These are phyloP conservation scores for Geodia barretti DNA, from an alignment of 37 sponge, comb jelly and placozoan species.

Conservation along the genomic window DNA sequence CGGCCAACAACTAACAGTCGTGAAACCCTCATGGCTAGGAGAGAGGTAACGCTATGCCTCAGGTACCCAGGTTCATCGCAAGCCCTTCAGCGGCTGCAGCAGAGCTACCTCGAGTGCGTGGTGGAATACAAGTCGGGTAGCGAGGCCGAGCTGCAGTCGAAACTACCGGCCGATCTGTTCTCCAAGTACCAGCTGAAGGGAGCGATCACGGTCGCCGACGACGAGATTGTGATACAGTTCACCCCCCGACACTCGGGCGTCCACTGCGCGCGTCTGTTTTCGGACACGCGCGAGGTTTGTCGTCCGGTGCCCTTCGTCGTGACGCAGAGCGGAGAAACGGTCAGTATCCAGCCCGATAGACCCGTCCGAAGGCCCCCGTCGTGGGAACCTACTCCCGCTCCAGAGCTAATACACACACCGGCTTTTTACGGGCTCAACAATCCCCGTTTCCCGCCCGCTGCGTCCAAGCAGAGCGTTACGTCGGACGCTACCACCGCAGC, in stretches of 20 bases:
- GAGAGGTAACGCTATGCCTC: constrained; percentile 44
- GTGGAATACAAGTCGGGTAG: constrained; percentile 57
- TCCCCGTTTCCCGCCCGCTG: no score
- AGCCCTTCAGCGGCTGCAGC: constrained; percentile 41
- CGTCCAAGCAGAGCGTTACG: background rate
- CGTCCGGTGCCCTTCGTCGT: constrained; percentile 45
- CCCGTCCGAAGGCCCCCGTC: constrained; percentile 6
- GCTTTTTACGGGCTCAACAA: background rate
- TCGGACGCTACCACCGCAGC: background rate
- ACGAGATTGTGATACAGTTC: constrained; percentile 56
- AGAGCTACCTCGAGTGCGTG: constrained; percentile 52
- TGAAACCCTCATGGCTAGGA: constrained; percentile 38
- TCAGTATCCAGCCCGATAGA: constrained; percentile 4
- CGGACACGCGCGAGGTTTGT: constrained; percentile 53
- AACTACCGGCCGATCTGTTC: constrained; percentile 1
- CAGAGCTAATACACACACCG: background rate
- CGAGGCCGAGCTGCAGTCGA: constrained; percentile 14
- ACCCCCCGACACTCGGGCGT: constrained; percentile 36
- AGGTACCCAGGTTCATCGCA: constrained; percentile 34
- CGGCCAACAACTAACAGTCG: no score
- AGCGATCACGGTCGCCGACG: constrained; percentile 31
- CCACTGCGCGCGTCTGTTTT: constrained; percentile 60
- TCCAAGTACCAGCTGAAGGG: constrained; percentile 54
- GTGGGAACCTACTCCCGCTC: background rate
- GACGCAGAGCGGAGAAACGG: constrained; percentile 17